Base-by-base conservation (phyloP, 2,888 invertebrate species). In the Plebejus anna region DNA sequence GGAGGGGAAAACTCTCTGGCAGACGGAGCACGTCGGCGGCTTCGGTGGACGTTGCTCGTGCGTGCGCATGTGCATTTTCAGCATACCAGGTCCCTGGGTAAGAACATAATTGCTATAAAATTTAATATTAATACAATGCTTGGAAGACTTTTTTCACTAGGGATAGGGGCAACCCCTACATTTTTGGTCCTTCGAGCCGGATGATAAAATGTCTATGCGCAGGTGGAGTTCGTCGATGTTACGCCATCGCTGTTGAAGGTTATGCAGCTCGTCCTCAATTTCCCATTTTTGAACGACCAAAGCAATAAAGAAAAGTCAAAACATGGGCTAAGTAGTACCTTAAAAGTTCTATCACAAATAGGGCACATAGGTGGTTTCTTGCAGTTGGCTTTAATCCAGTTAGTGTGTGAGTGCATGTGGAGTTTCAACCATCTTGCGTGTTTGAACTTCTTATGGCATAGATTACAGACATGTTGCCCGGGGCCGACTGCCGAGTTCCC, bases 21-120 rank as follows among this genome's bases (percentile, higher is more conserved):
- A 95, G 47, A 95, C 95, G 9, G 95, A 95, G 83, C 95, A 95
- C 0, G 95, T 94, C 0, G 95, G 95, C 79, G 94, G 94, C 81
- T 94, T 95, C 0, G 94, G 94, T 0, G 95, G 94, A 0, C 95
- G 92, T 81, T 94, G 88, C 81, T 95, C 95, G 86, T 95, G 95
- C 0, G 95, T 95, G 11, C 95, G 94, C 95, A 95, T 95, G 83
- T 95, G 95, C 95, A 95, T 95, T 81, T 95, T 95, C 55, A 95
- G 84, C 95, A 95, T 95, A 22, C 95, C 95, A 0, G 95, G 95
- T 7, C 95, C 95, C 91, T 93, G n/a, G n/a, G 28, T 61, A 28
- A 61, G 28, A 61, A 28, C 47, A 47, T 9, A 42, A 42, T 47
- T 11, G 47, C 47, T 47, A 47, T 42, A 7, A 42, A 42, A 42